Evolutionary conservation across 1,140 invertebrate genomes (phyloP), one percentile per base, ranked within the genome.

Genomic region (Trissolcus basalis): DNA sequence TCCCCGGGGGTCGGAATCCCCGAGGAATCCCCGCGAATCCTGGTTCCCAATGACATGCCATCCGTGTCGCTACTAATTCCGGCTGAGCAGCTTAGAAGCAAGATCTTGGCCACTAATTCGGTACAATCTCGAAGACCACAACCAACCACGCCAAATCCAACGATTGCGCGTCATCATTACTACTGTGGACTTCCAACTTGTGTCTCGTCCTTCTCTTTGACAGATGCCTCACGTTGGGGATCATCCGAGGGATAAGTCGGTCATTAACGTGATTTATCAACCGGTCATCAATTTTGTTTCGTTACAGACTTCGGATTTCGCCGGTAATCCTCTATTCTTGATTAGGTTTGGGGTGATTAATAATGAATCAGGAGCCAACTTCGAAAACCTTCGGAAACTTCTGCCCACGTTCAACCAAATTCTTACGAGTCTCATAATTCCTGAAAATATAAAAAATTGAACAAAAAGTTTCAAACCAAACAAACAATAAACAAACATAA

Each of bases 21-120:
- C 41, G 9, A 4, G 79, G 72, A 64, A 19, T 72, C 69, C 70
- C 51, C 70, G 69, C 55, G 76, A 82, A 81, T 79, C 77, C 69
- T 71, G 64, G 58, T 79, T 80, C 71, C 80, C 83, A 80, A 83
- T 84, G 83, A 84, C 80, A 83, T 81, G 77, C 76, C 79, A 72
- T 81, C 76, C 80, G 76, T 81, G 83, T 85, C 81, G 74, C 77
- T 81, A 80, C 83, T 85, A 85, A 83, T 85, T 83, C 80, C 73
- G 61, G 54, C 78, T 84, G 83, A 85, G 82, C 80, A 82, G 79
- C 78, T 81, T 81, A 78, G 81, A 82, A 59, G 72, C 44, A 77
- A 58, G 64, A 78, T 79, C 75, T 67, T 69, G 50, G 67, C 82
- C 81, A 83, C 83, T 85, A 83, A 85, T 85, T 85, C 79, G 69